phyloP scores from a whole-genome alignment of 2,113 vertebrate species.

The Neodontobutis hainanensis region DNA sequence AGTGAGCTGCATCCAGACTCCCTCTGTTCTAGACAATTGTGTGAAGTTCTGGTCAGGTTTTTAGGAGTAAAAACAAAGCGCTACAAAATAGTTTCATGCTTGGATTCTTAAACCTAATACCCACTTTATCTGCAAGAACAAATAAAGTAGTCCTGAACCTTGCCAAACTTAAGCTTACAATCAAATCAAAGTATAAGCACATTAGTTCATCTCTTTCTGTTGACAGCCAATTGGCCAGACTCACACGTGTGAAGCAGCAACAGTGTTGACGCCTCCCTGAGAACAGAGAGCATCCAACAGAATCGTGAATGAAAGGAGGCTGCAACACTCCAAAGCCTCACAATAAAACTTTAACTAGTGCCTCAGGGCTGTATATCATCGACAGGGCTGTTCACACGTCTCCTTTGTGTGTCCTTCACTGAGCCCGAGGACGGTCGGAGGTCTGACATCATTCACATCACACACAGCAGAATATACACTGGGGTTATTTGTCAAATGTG shows the following conservation, averaged over 20 bases:
- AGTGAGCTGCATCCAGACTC: slow-evolving; percentile 1
- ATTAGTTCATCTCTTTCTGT: slow-evolving; percentile 1
- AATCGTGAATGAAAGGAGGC: slow-evolving; percentile 55
- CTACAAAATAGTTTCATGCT: neutral
- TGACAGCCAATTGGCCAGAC: slow-evolving; percentile 8
- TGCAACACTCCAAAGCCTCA: slow-evolving; percentile 38
- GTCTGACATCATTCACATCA: slow-evolving; percentile 23
- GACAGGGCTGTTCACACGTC: slow-evolving; percentile 36
- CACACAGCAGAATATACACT: neutral
- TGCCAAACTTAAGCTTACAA: neutral
- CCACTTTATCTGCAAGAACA: neutral
- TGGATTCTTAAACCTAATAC: no score
- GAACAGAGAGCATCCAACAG: slow-evolving; percentile 54
- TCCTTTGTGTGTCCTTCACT: slow-evolving; percentile 42
- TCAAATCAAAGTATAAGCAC: neutral
- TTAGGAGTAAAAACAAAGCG: neutral
- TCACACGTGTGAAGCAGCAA: neutral
- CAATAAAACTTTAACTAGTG: slow-evolving; percentile 62
- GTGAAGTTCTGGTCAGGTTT: neutral
- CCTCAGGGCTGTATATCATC: slow-evolving; percentile 46
- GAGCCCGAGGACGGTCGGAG: slow-evolving; percentile 31
- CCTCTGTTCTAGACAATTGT: neutral
- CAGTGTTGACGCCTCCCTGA: slow-evolving; percentile 29
- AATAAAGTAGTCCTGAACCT: neutral
- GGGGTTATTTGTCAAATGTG: neutral